phyloP scores from a whole-genome alignment of 2,113 vertebrate genomes.

The Microtus oregoni region DNA sequence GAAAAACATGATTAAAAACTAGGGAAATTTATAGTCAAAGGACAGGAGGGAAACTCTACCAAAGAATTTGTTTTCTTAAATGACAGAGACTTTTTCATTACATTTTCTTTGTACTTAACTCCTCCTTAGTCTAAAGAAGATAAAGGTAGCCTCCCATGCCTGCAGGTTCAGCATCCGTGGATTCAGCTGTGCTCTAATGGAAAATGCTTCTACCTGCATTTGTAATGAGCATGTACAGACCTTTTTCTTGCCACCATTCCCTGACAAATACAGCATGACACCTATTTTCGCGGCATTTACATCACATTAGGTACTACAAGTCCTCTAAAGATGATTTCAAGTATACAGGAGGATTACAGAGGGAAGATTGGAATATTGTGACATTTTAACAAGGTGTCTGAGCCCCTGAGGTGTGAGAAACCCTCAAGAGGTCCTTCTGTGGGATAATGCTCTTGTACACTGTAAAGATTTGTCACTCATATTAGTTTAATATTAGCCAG shows the following conservation, averaged over 20 bases:
- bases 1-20: constrained; percentile 24
- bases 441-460: no score
- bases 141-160: not conserved
- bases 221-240: not conserved
- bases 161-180: not conserved
- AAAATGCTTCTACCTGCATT: not conserved
- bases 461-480: no score
- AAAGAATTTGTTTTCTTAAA: not conserved
- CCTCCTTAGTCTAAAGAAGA: not conserved
- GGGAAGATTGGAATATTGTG: not conserved
- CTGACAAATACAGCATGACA: not conserved
- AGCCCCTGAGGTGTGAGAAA: not conserved
- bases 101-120: not conserved
- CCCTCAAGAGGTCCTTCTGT: not conserved
- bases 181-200: not conserved
- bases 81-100: not conserved
- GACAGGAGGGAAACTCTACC: not conserved
- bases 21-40: not conserved
- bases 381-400: not conserved
- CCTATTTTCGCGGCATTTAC: not conserved
- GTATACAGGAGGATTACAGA: not conserved
- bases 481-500: no score
- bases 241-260: not conserved
- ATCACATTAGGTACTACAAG: no score
- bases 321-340: not conserved